Base-by-base conservation (phyloP, 1,140 invertebrate species). In the Zaprionus vittiger region DNA sequence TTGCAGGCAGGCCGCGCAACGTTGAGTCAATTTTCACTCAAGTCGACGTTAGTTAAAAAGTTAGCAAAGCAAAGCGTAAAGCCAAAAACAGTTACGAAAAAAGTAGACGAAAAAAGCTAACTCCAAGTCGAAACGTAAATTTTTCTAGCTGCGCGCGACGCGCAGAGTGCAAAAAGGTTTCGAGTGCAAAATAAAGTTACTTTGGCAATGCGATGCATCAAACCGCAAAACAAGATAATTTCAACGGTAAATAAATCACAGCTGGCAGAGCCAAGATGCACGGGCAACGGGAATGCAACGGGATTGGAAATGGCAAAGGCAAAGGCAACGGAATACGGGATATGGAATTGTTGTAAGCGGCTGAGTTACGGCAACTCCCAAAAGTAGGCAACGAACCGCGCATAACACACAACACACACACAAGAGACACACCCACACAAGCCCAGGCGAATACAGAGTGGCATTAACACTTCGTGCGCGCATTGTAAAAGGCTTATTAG, bases 201-300 rank as follows among this genome's bases (percentile, higher is more conserved):
- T 89, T 89, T 89, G 79, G 81, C 84, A 89, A 77, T 89, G 84
- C 79, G 84, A 89, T 89, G 84, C 84, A 89, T 89, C 84, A 91
- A 86, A 91, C 87, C 87, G 83, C 87, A 91, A 91, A 91, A 91
- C 87, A 91, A 89, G 87, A 91, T 91, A 91, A 91, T 91, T 91
- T 91, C 83, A 91, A 91, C 87, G 81, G 87, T 91, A 91, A 91
- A 91, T 91, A 91, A 91, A 91, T 91, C 87, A 91, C 83, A 78
- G 73, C 67, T 76, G n/a, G 24, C 77, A 81, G 57, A 26, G 52
- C 55, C 72, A 54, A 54, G 28, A 56, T 34, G 47, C 47, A 52
- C 15, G 41, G 15, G 47, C n/a, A 47, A 44, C 47, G 60, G 38
- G 65, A 56, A 26, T 54, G 56, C 55, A 56, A 47, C 20, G 60